These are phyloP conservation scores for Euplagia quadripunctaria DNA, from an alignment of 2,888 invertebrate species.

Conservation along the genomic window DNA sequence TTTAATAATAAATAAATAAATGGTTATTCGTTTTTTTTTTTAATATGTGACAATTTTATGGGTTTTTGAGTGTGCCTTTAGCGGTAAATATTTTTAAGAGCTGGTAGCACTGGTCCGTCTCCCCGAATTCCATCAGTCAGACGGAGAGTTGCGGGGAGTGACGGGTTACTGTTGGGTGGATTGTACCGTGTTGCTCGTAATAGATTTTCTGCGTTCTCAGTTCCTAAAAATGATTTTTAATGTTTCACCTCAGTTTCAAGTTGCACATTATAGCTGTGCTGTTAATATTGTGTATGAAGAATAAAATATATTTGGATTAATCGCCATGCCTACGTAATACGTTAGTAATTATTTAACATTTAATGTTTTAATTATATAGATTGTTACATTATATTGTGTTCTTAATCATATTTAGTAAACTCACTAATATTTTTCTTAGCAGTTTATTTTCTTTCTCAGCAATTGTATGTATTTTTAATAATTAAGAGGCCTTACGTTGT, in stretches of 20 bases:
- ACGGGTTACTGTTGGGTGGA: background rate
- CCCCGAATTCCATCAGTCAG: background rate
- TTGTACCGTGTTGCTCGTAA: background rate
- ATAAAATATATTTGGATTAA: background rate
- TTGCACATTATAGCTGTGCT: background rate
- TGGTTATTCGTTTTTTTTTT: no score
- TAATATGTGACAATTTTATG: no score
- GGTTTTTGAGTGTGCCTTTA: no score
- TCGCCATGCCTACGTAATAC: conserved; percentile 13
- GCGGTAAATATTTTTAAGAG: background rate
- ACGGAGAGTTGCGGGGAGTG: background rate
- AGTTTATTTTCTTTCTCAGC: background rate
- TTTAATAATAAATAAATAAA: no score
- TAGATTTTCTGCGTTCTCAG: background rate
- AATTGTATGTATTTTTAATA: background rate
- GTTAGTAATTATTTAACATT: conserved; percentile 14
- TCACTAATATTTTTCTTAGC: background rate
- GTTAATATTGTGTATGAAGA: background rate
- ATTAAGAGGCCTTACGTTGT: background rate
- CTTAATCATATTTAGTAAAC: background rate
- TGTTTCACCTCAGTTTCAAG: background rate
- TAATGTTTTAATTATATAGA: background rate
- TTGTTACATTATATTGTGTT: background rate
- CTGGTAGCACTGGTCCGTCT: background rate
- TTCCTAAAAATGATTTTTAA: conserved; percentile 10